phyloP scores from a whole-genome alignment of 2,888 invertebrate genomes.

The Leptura quadrifasciata region DNA sequence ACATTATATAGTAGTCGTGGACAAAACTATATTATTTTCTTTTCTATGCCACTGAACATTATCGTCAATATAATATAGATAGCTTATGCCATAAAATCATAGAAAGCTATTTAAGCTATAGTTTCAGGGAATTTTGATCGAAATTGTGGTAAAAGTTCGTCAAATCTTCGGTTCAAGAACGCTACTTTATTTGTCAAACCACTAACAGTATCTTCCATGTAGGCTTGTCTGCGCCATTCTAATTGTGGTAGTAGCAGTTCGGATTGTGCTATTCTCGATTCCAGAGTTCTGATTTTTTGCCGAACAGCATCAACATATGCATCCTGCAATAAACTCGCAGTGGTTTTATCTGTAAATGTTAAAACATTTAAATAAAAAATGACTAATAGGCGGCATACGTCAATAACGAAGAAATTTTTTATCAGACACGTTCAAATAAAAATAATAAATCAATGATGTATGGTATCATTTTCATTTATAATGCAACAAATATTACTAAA shows the following conservation, averaged over 20 bases:
- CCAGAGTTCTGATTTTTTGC: slow-evolving; percentile 72
- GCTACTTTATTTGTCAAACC: slow-evolving; percentile 72
- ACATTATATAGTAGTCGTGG: too few relatives aligned
- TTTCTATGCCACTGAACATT: too few relatives aligned
- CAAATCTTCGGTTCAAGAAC: slow-evolving; percentile 74
- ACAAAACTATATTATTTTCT: too few relatives aligned
- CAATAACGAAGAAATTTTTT: too few relatives aligned
- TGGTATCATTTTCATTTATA: too few relatives aligned
- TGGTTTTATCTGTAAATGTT: slow-evolving; percentile 60
- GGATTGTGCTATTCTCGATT: slow-evolving; percentile 71
- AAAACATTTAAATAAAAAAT: neutral
- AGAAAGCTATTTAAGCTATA: slow-evolving; percentile 14
- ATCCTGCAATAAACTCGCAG: slow-evolving; percentile 69
- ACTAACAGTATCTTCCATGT: slow-evolving; percentile 73
- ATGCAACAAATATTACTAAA: neutral
- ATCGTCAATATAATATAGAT: too few relatives aligned
- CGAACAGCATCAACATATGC: slow-evolving; percentile 74
- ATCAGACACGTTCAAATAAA: too few relatives aligned
- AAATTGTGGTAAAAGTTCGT: slow-evolving; percentile 74
- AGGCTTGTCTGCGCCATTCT: slow-evolving; percentile 71
- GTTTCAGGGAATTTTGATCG: slow-evolving; percentile 53
- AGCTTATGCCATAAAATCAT: too few relatives aligned
- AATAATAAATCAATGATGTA: too few relatives aligned
- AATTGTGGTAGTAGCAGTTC: slow-evolving; percentile 73
- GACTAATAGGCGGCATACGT: too few relatives aligned